Evolutionary conservation across 1,140 invertebrate genomes (phyloP), one percentile per base, ranked within the genome.

Genomic region (Amphibalanus amphitrite): DNA sequence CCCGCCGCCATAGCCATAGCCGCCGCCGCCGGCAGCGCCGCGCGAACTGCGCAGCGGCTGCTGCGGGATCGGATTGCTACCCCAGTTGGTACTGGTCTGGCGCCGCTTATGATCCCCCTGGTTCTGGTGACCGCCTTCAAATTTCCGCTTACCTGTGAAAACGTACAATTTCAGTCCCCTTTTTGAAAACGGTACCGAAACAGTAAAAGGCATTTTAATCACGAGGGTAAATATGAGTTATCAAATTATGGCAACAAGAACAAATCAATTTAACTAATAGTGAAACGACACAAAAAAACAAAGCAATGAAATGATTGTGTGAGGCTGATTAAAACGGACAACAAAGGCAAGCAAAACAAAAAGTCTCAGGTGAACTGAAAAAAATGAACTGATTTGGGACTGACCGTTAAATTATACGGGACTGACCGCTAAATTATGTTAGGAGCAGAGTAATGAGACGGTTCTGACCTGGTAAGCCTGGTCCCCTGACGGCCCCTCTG

Each of bases 51-150:
- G 88, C 86, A 90, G 88, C 87, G 88, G 90, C 84, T 59, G 47
- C 47, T 59, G 47, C 6, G 47, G 47, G 47, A 59, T 59, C 10
- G 47, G 47, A 59, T 13, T 59, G 47, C 13, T 59, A 59, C 47
- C 47, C 47, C 47, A 59, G 47, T 59, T 59, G 47, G 47, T 23
- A 59, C 23, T 59, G 47, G 47, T 59, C 47, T 59, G 47, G 47
- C 92, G 90, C 86, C 92, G 89, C 86, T 95, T 95, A 84, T 88
- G 88, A 86, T 92, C 90, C 88, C 90, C 91, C 87, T 90, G 90
- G 88, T 90, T 92, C 89, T 93, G 90, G 87, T 93, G 89, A 87
- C 90, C 90, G 86, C 90, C 90, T 85, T 93, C 92, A 85, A 91
- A 91, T 86, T 94, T 95, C 85, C 92, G 90, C 88, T 95, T 95